Evolutionary conservation across 35 echinoderm and acorn worm species (phyloP), one percentile per base, ranked within the genome.

Genomic region (Holothuria glaberrima): DNA sequence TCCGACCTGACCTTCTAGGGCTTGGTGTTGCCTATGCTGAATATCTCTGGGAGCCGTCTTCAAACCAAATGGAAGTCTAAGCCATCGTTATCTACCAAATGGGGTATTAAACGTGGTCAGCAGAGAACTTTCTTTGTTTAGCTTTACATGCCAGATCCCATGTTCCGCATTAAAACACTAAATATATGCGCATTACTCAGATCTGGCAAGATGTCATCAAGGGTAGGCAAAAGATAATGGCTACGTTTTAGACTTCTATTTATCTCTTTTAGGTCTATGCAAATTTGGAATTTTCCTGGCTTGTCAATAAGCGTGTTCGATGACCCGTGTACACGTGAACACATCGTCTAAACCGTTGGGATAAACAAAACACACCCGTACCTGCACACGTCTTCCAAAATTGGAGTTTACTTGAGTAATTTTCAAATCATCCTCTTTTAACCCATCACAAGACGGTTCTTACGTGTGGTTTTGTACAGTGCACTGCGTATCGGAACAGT

Each of bases 201-300:
- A 32, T 60, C 80, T 76, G 71, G 74, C 3, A 90, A 58, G 21
- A 90, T 67, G 31, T 90, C 88, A 12, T 93, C 77, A 32, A 94
- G 88, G 31, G 91, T 91, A 18, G 89, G 32, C 89, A 94, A 86
- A 12, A 92, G 89, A 25, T 89, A 91, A 60, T 91, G 88, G 59
- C 75, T 84, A 25, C 86, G 60, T 71, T 90, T 90, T n/a, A 97
- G 57, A 21, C 88, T 92, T 70, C 89, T 88, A 54, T 97, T 94
- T 6, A 94, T 60, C 2, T 41, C 36, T 41, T 41, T 41, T 41
- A 75, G 74, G 80, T 97, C 95, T 9, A 91, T 35, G 75, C 92
- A 94, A n/a, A 97, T 94, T 59, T 89, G 26, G 9, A 94, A 13
- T 63, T 97, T 91, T 12, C 72, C 88, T 54, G 78, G 76, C 65